Percentiles rank a stretch among this genome's conserved stretches.
Conservation (phyloP, 2,113 vertebrate species). For the Atherinomorus stipes region DNA sequence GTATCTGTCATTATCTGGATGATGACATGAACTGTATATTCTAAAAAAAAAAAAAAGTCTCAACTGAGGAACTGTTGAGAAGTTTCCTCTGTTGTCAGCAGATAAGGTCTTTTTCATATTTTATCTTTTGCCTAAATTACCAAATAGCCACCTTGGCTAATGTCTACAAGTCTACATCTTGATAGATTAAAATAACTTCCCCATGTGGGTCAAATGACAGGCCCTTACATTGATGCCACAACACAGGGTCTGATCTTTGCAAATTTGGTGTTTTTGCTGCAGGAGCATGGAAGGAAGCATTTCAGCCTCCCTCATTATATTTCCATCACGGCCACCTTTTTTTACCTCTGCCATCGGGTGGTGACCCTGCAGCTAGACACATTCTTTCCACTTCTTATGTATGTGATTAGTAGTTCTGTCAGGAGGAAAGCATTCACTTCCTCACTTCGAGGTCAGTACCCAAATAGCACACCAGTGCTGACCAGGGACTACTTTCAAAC, state of each 20-base stretch:
- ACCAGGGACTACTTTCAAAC: not conserved
- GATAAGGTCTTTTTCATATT: not conserved
- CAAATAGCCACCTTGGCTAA: not conserved
- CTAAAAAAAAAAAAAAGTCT: conserved; percentile 96
- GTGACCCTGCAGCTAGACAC: not conserved
- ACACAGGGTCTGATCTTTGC: not conserved
- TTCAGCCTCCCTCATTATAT: conserved; percentile 4
- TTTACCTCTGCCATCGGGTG: not conserved
- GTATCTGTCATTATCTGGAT: not conserved
- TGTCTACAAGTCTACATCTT: not conserved
- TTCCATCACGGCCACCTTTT: not conserved
- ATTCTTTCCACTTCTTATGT: conserved; percentile 6
- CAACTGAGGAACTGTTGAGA: conserved; percentile 82
- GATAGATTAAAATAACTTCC: not conserved
- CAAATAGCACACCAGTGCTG: not conserved
- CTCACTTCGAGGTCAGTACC: not conserved
- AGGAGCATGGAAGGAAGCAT: not conserved
- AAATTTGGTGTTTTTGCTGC: not conserved
- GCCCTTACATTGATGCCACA: not conserved
- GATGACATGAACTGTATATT: conserved; percentile 90
- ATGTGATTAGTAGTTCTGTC: not conserved
- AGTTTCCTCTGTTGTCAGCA: conserved; percentile 30
- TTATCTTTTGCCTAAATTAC: not conserved
- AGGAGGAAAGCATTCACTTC: not conserved
- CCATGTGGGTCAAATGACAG: conserved; percentile 1